Base-by-base conservation (phyloP, 2,113 vertebrate genomes). In the Equus przewalskii region DNA sequence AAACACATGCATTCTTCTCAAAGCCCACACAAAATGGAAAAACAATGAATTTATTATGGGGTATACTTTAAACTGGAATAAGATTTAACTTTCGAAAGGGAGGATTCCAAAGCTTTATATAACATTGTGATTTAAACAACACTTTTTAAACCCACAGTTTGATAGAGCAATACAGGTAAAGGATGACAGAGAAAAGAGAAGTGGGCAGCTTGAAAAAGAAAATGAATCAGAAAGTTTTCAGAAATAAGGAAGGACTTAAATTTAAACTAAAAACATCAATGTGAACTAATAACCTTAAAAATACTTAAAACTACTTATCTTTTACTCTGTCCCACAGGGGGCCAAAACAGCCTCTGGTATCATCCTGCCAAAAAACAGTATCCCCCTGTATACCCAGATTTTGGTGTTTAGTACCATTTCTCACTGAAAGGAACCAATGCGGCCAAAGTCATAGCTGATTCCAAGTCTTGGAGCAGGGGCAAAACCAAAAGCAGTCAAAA, bases 91-190 rank as follows among this genome's bases (percentile, higher is more conserved):
- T 24, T 64, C 90, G 62, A 54, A 41, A 89, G 24, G 12, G 62
- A 90, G 64, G 13, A 73, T 89, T 90, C 54, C 62, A 65, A 85
- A 91, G 92, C n/a, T 81, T 81, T 62, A 80, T 6, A 33, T 73
- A 94, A 90, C 28, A 79, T 5, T 80, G 26, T 64, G 73, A 90
- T 22, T 73, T 72, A 90, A 85, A 85, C 41, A 89, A 76, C 24
- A 79, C 15, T 72, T 80, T 75, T 94, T 58, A 94, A 72, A 30
- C 18, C 41, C 36, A 13, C 33, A 76, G 80, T 86, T 64, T 33
- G 24, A 51, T 30, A 86, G 21, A 90, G 12, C 36, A 90, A 85
- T 85, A 65, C 4, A 91, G 24, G 33, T 86, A 41, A 80, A 69
- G 16, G 54, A 26, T 36, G 44, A 46, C 5, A 46, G 41, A 79